Conservation (phyloP, 2,888 invertebrate genomes). For the Calameuta idolon region DNA sequence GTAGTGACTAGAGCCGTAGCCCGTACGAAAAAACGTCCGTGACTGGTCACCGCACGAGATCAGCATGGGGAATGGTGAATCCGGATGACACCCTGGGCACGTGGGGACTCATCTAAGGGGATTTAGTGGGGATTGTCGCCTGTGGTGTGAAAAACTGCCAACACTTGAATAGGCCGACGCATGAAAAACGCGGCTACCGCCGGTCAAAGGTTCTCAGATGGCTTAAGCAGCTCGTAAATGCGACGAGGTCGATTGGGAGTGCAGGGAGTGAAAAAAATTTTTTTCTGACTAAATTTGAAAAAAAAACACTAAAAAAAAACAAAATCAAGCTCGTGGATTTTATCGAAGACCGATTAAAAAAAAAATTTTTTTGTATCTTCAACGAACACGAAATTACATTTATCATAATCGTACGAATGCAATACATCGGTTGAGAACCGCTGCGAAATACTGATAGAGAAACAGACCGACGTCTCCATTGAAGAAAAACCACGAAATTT, state of each 20-base stretch:
- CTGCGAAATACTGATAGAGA: neutral
- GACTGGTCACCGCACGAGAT: slow-evolving; percentile 50
- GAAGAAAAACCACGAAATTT: slow-evolving; percentile 41
- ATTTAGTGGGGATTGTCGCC: slow-evolving; percentile 57
- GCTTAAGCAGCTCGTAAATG: slow-evolving; percentile 41
- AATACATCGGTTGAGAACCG: neutral
- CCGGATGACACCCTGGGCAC: slow-evolving; percentile 42
- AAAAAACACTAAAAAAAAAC: too few species aligned
- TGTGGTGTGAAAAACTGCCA: slow-evolving; percentile 56
- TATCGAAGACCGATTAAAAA: too few species aligned
- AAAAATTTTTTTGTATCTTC: too few species aligned
- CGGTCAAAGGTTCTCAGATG: slow-evolving; percentile 46
- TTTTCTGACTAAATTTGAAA: too few species aligned
- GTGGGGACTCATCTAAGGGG: slow-evolving; percentile 55
- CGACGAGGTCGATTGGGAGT: slow-evolving; percentile 18
- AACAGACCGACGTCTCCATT: slow-evolving; percentile 36
- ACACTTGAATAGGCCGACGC: slow-evolving; percentile 55
- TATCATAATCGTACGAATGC: too few species aligned
- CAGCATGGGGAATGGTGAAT: slow-evolving; percentile 52
- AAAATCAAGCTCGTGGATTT: too few species aligned
- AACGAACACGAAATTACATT: too few species aligned
- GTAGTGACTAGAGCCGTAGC: too few species aligned
- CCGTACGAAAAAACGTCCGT: slow-evolving; percentile 9
- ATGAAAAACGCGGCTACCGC: slow-evolving; percentile 58
- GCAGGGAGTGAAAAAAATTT: too few species aligned